These are phyloP conservation scores for Loxodonta africana DNA, from an alignment of 2,113 vertebrate species.

Conservation along the genomic window DNA sequence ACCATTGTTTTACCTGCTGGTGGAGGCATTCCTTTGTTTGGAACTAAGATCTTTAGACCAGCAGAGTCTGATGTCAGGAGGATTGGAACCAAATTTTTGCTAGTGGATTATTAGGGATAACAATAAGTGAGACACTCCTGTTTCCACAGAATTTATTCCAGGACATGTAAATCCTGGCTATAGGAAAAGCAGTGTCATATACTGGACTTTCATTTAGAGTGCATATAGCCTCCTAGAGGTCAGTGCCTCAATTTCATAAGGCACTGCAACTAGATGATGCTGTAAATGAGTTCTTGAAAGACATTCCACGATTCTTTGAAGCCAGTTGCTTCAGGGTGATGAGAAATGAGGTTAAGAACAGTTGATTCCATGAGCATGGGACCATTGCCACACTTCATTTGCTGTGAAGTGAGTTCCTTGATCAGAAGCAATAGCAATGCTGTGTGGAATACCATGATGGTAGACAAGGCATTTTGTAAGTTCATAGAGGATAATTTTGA, in stretches of 20 bases:
- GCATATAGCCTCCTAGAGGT: too few relatives aligned
- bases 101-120: background rate
- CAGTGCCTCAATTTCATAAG: background rate
- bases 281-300: background rate
- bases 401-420: too few relatives aligned
- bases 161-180: background rate
- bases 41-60: background rate
- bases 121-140: too few relatives aligned
- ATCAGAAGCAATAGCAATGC: too few relatives aligned
- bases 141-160: background rate
- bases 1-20: background rate
- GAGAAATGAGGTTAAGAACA: too few relatives aligned
- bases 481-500: too few relatives aligned
- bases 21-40: background rate
- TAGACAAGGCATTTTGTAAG: too few relatives aligned
- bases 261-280: too few relatives aligned
- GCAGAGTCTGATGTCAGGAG: background rate
- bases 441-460: too few relatives aligned
- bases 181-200: background rate
- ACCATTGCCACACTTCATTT: too few relatives aligned
- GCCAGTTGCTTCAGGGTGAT: too few relatives aligned
- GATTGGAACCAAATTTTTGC: background rate
- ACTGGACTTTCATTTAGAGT: background rate
- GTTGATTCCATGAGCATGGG: too few relatives aligned
- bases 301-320: background rate